A percentile compares a stretch with the other conserved stretches of the same genome.
phyloP scores from a whole-genome alignment of 1,140 invertebrate genomes.

The Penaeus chinensis region DNA sequence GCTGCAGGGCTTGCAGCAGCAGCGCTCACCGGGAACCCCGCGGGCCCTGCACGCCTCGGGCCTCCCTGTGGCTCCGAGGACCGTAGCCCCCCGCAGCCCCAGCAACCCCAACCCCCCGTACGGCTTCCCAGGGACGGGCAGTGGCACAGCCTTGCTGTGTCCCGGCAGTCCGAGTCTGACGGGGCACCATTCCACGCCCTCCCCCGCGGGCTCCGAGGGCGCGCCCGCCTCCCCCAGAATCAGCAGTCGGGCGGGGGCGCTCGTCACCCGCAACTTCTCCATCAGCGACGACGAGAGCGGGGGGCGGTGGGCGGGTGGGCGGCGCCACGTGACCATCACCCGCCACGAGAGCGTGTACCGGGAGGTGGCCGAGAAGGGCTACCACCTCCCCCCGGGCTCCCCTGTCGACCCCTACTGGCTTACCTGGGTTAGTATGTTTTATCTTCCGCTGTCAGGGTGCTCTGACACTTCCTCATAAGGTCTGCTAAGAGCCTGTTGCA shows the following conservation, averaged over 20 bases:
- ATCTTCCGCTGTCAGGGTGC: too few species aligned
- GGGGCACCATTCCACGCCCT: conserved; percentile 32
- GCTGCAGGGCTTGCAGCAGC: conserved; percentile 56
- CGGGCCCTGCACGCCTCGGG: conserved; percentile 45
- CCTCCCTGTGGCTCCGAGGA: conserved; percentile 54
- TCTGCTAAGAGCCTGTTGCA: too few species aligned
- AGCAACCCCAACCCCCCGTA: conserved; percentile 62
- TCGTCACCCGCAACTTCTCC: conserved; percentile 63
- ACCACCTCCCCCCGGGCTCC: conserved; percentile 43
- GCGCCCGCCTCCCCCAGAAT: conserved; percentile 56
- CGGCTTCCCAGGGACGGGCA: conserved; percentile 35
- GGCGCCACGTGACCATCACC: conserved; percentile 62
- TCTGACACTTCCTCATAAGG: too few species aligned
- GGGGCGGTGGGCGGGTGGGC: conserved; percentile 43
- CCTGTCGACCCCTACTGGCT: conserved; percentile 64
- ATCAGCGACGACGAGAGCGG: conserved; percentile 63
- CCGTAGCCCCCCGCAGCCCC: conserved; percentile 61
- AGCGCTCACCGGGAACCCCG: conserved; percentile 47
- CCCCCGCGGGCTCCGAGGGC: conserved; percentile 8
- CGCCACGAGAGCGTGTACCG: conserved; percentile 57
- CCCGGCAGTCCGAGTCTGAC: conserved; percentile 30
- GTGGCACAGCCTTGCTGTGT: conserved; percentile 35
- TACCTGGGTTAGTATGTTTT: conserved; percentile 60
- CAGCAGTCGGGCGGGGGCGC: conserved; percentile 56
- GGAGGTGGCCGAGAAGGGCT: conserved; percentile 52